Evolutionary conservation across 2,888 invertebrate species (phyloP), one percentile per base, ranked within the genome.

Genomic region (Andrena camellia): DNA sequence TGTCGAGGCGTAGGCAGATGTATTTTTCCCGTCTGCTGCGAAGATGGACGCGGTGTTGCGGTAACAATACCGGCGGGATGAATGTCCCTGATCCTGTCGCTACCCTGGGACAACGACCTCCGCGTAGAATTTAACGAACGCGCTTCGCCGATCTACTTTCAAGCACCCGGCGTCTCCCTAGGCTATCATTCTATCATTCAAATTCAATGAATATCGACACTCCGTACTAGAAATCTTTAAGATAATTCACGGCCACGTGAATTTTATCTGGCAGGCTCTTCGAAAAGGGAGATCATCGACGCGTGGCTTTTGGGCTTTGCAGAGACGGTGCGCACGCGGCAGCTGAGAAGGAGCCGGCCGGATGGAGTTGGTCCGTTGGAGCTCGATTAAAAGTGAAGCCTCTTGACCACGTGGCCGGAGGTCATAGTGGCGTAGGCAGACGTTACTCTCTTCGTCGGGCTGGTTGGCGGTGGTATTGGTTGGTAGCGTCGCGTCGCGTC

Each of bases 351-450:
- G 52, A 17, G 4, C 31, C 33, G 13, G n/a, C 35, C 31, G 60
- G 17, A 72, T 20, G 76, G 42, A 67, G 62, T 48, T 52, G 33
- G 54, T 52, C 23, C 64, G 59, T 62, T 66, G 79, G 68, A 52
- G 78, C 86, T 50, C 77, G 87, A 88, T 88, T 86, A 88, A 88
- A 88, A 88, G 88, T 88, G 88, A 88, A 88, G 88, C 81, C 79
- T 85, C 69, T 84, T 81, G 88, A 85, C 86, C 88, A 88, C 84
- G 86, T 86, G 85, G 78, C 77, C 82, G 72, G 86, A 77, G 84
- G 76, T 85, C 83, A 84, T 84, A 88, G 87, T 78, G 88, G 84
- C 83, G 80, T 86, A 87, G 86, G 87, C 84, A 87, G 86, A 88
- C 77, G 78, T 78, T 72, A 73, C 80, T 82, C 77, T 87, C 82